Base-by-base conservation (phyloP, 2,113 vertebrate genomes). In the Pseudopodoces humilis region DNA sequence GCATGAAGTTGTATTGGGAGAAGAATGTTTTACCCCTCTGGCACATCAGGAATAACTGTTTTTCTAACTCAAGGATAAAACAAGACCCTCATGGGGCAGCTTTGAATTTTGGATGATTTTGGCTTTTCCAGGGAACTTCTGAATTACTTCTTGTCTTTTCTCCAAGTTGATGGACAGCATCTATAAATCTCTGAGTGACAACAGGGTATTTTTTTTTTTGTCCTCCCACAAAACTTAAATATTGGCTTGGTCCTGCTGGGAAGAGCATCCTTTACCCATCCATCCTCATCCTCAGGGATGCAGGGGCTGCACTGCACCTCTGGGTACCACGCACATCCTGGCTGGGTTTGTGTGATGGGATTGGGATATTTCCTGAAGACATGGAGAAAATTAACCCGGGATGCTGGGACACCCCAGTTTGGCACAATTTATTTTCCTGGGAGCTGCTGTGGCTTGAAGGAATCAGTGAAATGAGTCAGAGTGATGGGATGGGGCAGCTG, bases 101-200 rank as follows among this genome's bases (percentile, higher is more conserved):
- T 85, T 65, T 75, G 87, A 33, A 56, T 82, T 92, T 91, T 0
- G 4, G 60, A 11, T 25, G 39, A 30, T 88, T 92, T 77, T 72
- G 72, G 24, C 22, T 85, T 78, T 85, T 78, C 70, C 11, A 2
- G 7, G 27, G 30, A 77, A 69, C 35, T 74, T 64, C 49, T 15
- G 15, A 63, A 46, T 90, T 6, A 8, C 21, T 44, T 71, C 9
- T 3, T 59, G n/a, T 12, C 11, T 60, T 78, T 69, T 69, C 52
- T 21, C 41, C 49, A 35, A 4, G 4, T 2, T 18, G 39, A n/a
- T 56, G 18, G 4, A 4, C 47, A 83, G 25, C 50, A 56, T 31
- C 37, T 7, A 0, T 67, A 14, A 65, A 8, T 16, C 50, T 75
- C 56, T 6, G 5, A 60, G 41, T 0, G 1, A 17, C 47, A 33